Conservation (phyloP, 64 coral and sea anemone species). For the Montipora efflorescens region DNA sequence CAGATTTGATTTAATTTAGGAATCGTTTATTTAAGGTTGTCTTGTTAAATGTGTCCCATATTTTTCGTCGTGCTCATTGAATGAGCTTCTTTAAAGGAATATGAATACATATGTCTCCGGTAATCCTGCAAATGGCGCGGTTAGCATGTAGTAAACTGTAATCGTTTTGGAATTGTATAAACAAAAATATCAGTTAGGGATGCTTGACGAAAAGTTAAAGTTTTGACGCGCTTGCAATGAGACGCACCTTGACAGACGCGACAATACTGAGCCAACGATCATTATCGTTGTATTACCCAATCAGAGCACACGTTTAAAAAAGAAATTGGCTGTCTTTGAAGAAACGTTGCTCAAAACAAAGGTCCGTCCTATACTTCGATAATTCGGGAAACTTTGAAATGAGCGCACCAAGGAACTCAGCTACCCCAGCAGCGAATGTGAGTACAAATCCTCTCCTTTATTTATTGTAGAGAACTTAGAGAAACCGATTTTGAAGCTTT, state of each 20-base stretch:
- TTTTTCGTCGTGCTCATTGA: no score
- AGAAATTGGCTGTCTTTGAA: not conserved
- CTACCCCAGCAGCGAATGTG: not conserved
- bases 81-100: no score
- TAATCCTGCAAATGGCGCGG: no score
- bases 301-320: not conserved
- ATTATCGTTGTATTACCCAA: conserved; percentile 1
- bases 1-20: no score
- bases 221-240: no score
- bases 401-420: not conserved
- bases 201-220: not conserved
- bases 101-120: no score
- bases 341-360: not conserved
- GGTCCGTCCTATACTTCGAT: not conserved
- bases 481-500: no score
- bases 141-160: no score
- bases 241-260: not conserved
- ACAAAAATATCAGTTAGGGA: not conserved
- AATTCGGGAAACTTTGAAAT: not conserved
- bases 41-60: no score
- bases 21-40: no score
- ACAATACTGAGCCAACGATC: not conserved
- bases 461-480: not conserved
- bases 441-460: not conserved
- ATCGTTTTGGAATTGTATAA: not conserved